Evolutionary conservation across 2,113 vertebrate species (phyloP), one percentile per base, ranked within the genome.

Genomic region (Callopanchax toddi): DNA sequence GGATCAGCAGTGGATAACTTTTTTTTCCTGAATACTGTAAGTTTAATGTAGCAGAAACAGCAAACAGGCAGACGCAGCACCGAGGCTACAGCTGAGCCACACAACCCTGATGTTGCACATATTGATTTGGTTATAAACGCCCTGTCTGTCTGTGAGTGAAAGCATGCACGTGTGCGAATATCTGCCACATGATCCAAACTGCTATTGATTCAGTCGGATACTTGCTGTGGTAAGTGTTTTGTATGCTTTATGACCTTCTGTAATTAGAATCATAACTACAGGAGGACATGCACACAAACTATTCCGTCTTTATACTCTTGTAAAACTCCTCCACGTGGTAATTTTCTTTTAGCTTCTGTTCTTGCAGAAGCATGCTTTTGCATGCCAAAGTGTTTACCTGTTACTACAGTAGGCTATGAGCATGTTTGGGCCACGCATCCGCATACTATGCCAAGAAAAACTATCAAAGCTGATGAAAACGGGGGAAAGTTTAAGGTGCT

Each of bases 111-210:
- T 42, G 69, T 64, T 50, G 61, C 62, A 51, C 18, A 20, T 61
- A 86, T 85, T 75, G 86, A 88, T 84, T 70, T 69, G 25, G 76
- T 71, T 71, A 81, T 74, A 60, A 74, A 78, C 63, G 56, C 23
- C 40, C 9, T 11, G 63, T 62, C 60, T 73, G 67, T 57, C 56
- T 80, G 59, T 55, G 60, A 42, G 60, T 56, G 26, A 23, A 21
- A 16, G 42, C 46, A 37, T 49, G 61, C 36, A 21, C 20, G 43
- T 29, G 46, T 46, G 60, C 44, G 50, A 49, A 16, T 45, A 36
- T 64, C 52, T 18, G 0, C 39, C 40, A 46, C 21, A 10, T 62
- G 57, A 50, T 13, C 49, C 69, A 45, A 46, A 54, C 57, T 26
- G 12, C 22, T 81, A 84, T 82, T 67, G 79, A 89, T 85, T 74